Percentiles rank a stretch among this genome's conserved stretches.
These are phyloP conservation scores for Trematomus bernacchii DNA, from an alignment of 2,797 vertebrate genomes.

Conservation along the genomic window DNA sequence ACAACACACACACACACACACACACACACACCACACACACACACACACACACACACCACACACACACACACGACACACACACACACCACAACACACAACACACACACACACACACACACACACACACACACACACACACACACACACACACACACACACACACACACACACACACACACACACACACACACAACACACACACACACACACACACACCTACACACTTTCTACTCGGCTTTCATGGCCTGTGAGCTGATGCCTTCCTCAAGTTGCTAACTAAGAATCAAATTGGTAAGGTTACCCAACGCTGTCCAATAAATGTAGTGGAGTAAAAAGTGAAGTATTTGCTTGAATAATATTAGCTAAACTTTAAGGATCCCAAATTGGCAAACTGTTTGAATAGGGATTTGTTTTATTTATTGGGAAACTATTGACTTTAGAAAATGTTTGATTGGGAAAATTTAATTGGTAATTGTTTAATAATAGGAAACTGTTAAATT, in stretches of 20 bases:
- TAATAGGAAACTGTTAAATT: too few species aligned
- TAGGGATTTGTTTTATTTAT: too few species aligned
- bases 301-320: too few species aligned
- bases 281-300: too few species aligned
- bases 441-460: too few species aligned
- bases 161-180: slow-evolving; percentile 2
- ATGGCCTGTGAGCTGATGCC: slow-evolving; percentile 42
- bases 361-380: too few species aligned
- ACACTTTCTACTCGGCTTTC: slow-evolving; percentile 42
- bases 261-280: slow-evolving; percentile 23
- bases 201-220: slow-evolving; percentile 22
- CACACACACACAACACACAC: slow-evolving; percentile 1
- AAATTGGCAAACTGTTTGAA: too few species aligned
- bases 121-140: slow-evolving; percentile 22
- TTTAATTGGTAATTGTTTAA: too few species aligned
- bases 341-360: too few species aligned
- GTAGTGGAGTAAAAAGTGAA: too few species aligned
- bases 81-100: slow-evolving; percentile 16
- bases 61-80: not conserved
- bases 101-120: slow-evolving; percentile 3
- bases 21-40: slow-evolving; percentile 18
- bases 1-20: slow-evolving; percentile 6
- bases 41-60: slow-evolving; percentile 16
- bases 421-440: too few species aligned
- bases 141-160: slow-evolving; percentile 17